Evolutionary conservation across 2,113 vertebrate genomes (phyloP).

Genomic region (Phrynosoma blainvillii): DNA sequence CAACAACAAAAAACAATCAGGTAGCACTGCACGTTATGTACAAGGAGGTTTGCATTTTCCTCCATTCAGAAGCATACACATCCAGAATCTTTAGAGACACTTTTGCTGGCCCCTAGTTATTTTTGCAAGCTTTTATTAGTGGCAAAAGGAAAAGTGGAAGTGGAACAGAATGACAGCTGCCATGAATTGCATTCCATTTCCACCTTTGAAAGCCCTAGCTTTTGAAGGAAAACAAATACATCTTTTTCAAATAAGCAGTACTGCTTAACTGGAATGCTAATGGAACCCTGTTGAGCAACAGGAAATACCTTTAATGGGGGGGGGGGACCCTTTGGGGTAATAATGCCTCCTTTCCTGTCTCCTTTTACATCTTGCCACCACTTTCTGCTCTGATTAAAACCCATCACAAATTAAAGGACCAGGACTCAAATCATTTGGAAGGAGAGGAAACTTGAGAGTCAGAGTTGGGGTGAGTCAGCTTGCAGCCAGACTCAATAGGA

Average conservation of each 20-base stretch:
- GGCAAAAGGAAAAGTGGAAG: conserved; percentile 47
- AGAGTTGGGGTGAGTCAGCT: conserved; percentile 22
- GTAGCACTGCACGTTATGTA: conserved; percentile 27
- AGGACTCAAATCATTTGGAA: conserved; percentile 26
- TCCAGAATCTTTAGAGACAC: conserved; percentile 44
- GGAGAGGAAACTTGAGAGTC: conserved; percentile 33
- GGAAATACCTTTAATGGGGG: not conserved
- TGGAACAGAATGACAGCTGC: conserved; percentile 20
- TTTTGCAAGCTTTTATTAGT: conserved; percentile 44
- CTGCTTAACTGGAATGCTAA: conserved; percentile 25
- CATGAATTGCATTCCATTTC: conserved; percentile 48
- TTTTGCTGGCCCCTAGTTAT: conserved; percentile 45
- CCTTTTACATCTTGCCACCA: conserved; percentile 24
- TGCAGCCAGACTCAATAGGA: conserved; percentile 12
- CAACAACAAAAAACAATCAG: not conserved
- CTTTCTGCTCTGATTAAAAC: conserved; percentile 30
- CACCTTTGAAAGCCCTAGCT: conserved; percentile 44
- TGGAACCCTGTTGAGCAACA: not conserved
- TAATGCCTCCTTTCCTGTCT: conserved; percentile 21
- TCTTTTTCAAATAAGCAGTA: conserved; percentile 60
- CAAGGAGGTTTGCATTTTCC: conserved; percentile 57
- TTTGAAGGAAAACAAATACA: conserved; percentile 61
- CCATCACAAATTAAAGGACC: conserved; percentile 25
- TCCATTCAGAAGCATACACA: conserved; percentile 43
- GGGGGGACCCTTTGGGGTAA: not conserved